phyloP scores from a whole-genome alignment of 2,113 vertebrate species.

The Pygoscelis antarcticus region DNA sequence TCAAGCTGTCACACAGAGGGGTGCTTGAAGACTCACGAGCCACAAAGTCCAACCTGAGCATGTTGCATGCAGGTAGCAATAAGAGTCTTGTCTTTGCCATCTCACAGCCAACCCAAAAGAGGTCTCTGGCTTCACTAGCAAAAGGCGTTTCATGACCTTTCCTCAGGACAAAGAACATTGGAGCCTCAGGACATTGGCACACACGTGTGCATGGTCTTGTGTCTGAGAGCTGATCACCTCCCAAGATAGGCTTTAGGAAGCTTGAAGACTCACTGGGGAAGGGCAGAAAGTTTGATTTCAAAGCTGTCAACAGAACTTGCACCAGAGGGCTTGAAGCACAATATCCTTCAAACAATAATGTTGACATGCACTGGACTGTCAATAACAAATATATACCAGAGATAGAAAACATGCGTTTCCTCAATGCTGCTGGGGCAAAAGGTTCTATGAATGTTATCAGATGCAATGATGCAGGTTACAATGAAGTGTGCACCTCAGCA shows the following conservation, averaged over 20 bases:
- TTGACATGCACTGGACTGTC: background rate
- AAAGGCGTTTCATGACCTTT: background rate
- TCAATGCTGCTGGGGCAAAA: background rate
- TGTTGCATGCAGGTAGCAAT: background rate
- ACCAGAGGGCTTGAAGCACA: background rate
- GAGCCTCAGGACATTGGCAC: background rate
- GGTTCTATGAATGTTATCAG: background rate
- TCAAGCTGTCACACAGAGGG: background rate
- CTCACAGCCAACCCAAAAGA: background rate
- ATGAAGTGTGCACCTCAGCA: background rate
- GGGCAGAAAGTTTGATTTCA: background rate
- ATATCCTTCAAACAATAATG: background rate
- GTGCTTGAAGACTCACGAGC: background rate
- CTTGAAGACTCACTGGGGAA: background rate
- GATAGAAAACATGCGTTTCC: background rate
- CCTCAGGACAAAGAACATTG: background rate
- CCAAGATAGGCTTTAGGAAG: background rate
- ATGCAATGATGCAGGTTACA: background rate
- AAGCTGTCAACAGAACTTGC: background rate
- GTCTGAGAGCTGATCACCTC: background rate
- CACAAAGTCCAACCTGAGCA: background rate
- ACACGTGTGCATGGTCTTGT: rapidly evolving
- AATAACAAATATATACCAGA: background rate
- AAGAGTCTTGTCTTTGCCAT: background rate
- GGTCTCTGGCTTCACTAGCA: background rate